Base-by-base conservation (phyloP, 2,797 vertebrate genomes). In the Geotrypetes seraphini region DNA sequence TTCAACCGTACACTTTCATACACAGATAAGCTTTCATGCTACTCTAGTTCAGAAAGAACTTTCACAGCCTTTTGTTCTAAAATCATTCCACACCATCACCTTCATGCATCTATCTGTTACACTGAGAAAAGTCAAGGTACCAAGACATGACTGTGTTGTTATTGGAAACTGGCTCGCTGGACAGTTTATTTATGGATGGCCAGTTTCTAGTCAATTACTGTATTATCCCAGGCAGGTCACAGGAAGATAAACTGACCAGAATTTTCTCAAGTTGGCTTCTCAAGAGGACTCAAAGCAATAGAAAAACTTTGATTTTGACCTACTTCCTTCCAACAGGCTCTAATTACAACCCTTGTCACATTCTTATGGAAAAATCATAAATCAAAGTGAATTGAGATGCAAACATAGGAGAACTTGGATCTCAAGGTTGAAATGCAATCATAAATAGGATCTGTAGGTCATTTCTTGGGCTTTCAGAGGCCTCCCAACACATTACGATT, bases 161-260 rank as follows among this genome's bases (percentile, higher is more conserved):
- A n/a, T n/a, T n/a, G 25, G 37, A 55, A 56, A 59, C 28, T 11
- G 31, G 24, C 33, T 7, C 38, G 19, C 29, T 39, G 26, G 42
- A 51, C 31, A 57, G 11, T 18, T 17, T 42, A 62, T 57, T 67
- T 35, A 50, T 14, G 44, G 33, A 41, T 47, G 39, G 23, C 25
- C 58, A 40, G 10, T 32, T 45, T 46, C 20, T 30, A 16, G 29
- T 12, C 13, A 53, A 24, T 31, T 31, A 25, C 38, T 39, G 2
- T 29, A 39, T 38, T 31, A 33, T 62, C 39, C 44, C 6, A 41
- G 26, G 9, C 12, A 34, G 24, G 22, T 33, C 16, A 19, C 12
- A 7, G 14, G 7, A 19, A 41, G 6, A 25, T 19, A 45, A 12
- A 19, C 14, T 50, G 38, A 46, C 42, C 26, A 39, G 21, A 51